These are phyloP conservation scores for Anneissia japonica DNA, from an alignment of 35 echinoderm and acorn worm species.

Conservation along the genomic window DNA sequence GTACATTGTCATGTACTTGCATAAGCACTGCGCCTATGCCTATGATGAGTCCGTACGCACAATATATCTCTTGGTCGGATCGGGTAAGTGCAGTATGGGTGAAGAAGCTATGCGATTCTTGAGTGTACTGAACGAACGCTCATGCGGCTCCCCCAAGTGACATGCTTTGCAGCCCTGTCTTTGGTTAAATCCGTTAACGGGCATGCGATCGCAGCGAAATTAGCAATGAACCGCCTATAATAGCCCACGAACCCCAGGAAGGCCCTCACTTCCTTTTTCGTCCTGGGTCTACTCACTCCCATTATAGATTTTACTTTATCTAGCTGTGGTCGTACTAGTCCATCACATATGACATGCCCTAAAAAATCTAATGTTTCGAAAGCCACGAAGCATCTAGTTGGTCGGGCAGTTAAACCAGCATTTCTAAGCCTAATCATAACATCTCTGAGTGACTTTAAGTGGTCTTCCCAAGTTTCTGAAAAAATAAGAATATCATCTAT, in stretches of 20 bases:
- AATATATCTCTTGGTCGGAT: too few relatives aligned
- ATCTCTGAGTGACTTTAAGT: neutral
- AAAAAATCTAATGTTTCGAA: conserved; percentile 20
- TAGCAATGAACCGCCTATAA: conserved; percentile 31
- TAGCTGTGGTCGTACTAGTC: conserved; percentile 7
- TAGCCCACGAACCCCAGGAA: conserved; percentile 28
- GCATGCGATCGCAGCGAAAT: too few relatives aligned
- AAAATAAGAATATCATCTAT: conserved; percentile 8
- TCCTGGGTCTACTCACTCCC: conserved; percentile 1
- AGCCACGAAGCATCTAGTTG: conserved; percentile 9
- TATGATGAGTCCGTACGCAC: too few relatives aligned
- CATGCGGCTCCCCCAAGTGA: too few relatives aligned
- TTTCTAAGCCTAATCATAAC: neutral
- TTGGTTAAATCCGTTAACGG: too few relatives aligned
- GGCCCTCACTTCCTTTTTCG: conserved; percentile 35
- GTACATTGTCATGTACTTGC: too few relatives aligned
- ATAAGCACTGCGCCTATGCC: too few relatives aligned
- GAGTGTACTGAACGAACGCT: too few relatives aligned
- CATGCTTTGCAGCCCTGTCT: too few relatives aligned
- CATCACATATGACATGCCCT: conserved; percentile 23
- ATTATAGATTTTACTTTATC: conserved; percentile 15
- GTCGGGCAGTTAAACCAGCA: neutral
- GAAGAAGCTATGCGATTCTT: too few relatives aligned
- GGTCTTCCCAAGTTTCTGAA: neutral
- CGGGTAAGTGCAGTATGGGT: too few relatives aligned